Evolutionary conservation across 2,797 vertebrate genomes (phyloP).

Genomic region (Coranthus polyacanthus): DNA sequence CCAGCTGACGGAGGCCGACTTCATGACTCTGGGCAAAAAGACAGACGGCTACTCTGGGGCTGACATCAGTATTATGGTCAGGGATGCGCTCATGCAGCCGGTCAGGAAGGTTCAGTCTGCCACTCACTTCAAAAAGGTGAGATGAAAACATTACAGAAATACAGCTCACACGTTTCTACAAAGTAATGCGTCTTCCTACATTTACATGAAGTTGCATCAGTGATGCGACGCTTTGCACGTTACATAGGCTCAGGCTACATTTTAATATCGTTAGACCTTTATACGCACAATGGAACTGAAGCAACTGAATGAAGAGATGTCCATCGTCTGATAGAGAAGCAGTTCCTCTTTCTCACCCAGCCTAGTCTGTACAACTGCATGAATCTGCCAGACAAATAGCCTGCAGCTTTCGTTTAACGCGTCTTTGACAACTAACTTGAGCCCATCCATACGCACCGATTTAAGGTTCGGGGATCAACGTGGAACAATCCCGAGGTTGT

Average conservation of each 20-base stretch:
- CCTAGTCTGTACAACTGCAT: accelerated
- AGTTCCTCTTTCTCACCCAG: too few relatives aligned
- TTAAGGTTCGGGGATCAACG: slow-evolving; percentile 87
- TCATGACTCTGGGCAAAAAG: slow-evolving; percentile 87
- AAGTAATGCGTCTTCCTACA: too few relatives aligned
- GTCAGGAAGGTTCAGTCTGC: slow-evolving; percentile 94
- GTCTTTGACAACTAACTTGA: neutral
- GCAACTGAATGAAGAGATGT: too few relatives aligned
- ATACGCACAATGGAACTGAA: too few relatives aligned
- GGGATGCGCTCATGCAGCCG: slow-evolving; percentile 96
- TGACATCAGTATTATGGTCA: slow-evolving; percentile 93
- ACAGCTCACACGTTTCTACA: too few relatives aligned
- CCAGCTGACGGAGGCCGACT: slow-evolving; percentile 87
- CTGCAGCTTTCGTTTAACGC: neutral
- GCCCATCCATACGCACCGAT: slow-evolving; percentile 33
- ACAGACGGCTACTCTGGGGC: slow-evolving; percentile 94
- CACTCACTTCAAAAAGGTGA: slow-evolving; percentile 95
- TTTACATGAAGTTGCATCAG: too few relatives aligned
- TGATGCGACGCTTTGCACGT: too few relatives aligned
- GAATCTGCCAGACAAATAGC: neutral
- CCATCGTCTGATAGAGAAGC: too few relatives aligned
- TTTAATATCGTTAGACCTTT: too few relatives aligned
- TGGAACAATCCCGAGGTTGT: slow-evolving; percentile 80
- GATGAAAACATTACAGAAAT: neutral
- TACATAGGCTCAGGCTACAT: too few relatives aligned